Evolutionary conservation across 2,888 invertebrate species (phyloP), one percentile per base, ranked within the genome.

Genomic region (Lasioglossum malachurum): DNA sequence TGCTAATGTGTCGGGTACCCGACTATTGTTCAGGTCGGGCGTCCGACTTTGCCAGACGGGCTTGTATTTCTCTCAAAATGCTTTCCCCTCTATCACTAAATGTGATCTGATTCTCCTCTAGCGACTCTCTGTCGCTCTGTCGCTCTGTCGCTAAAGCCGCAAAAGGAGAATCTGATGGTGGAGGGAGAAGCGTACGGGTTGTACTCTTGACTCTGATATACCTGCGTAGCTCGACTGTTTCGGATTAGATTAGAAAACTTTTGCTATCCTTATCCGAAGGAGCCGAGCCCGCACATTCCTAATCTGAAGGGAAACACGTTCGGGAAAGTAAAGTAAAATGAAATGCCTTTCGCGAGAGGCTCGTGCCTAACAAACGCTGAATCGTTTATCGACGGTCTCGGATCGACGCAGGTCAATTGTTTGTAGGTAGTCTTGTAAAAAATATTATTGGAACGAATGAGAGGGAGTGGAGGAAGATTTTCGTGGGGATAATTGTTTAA

Each of bases 401-500:
- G 19, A 77, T 81, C 81, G 38, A 14, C 16, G n/a, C 60, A 60
- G 38, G 27, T 31, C 23, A 38, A 49, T 41, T 49, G 49, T 14
- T 75, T 16, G 53, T 41, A 78, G n/a, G 35, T 71, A 75, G 60
- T 19, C n/a, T 27, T 67, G 46, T 53, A 69, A 35, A 35, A 27
- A 53, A n/a, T 27, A 41, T 12, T 57, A 31, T 35, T 4, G 3
- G 4, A 46, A 57, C 19, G 14, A 1, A 12, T 12, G 46, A 31
- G 57, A 31, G 38, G 57, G 67, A 72, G 16, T 4, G 35, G 2
- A 23, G 38, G 10, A 35, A 57, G 38, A 60, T 57, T 12, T 41
- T 19, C 78, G n/a, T 71, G 75, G 31, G 27, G 49, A 53, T 75
- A 72, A 85, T 75, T 84, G 67, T 57, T 74, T 35, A 2, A 14